Percentiles rank a stretch among this genome's conserved stretches.
These are phyloP conservation scores for Microctonus aethiopoides DNA, from an alignment of 2,888 invertebrate species.

Conservation along the genomic window DNA sequence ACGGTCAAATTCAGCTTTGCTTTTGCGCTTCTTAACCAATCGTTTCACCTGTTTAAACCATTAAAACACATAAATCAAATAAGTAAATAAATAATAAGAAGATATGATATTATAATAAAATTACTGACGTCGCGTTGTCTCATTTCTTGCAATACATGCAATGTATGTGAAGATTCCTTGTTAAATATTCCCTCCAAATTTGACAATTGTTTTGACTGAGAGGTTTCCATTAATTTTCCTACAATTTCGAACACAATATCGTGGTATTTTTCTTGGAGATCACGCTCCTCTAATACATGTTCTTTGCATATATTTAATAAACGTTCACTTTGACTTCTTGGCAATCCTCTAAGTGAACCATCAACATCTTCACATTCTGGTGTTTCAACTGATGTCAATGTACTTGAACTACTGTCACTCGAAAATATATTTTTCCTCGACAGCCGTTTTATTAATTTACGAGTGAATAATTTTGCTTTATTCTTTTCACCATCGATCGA, in stretches of 20 bases:
- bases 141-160: slow-evolving; percentile 84
- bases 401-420: slow-evolving; percentile 57
- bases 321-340: slow-evolving; percentile 75
- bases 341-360: slow-evolving; percentile 69
- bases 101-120: neutral
- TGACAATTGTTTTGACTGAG: slow-evolving; percentile 86
- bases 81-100: neutral
- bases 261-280: slow-evolving; percentile 86
- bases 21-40: slow-evolving; percentile 86
- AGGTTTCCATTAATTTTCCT: slow-evolving; percentile 83
- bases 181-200: slow-evolving; percentile 78
- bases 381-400: slow-evolving; percentile 60
- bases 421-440: slow-evolving; percentile 80
- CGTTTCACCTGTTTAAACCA: slow-evolving; percentile 74
- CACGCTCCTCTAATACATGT: slow-evolving; percentile 78
- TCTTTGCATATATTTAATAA: slow-evolving; percentile 74
- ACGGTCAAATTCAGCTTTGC: slow-evolving; percentile 89
- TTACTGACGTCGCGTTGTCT: slow-evolving; percentile 79
- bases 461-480: slow-evolving; percentile 79
- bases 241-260: slow-evolving; percentile 80
- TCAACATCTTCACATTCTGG: slow-evolving; percentile 68
- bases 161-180: slow-evolving; percentile 78
- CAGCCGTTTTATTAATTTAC: slow-evolving; percentile 79
- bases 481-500: slow-evolving; percentile 74
- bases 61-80: neutral